Conservation (phyloP, 2,888 invertebrate species). For the Epinotia bilunana region DNA sequence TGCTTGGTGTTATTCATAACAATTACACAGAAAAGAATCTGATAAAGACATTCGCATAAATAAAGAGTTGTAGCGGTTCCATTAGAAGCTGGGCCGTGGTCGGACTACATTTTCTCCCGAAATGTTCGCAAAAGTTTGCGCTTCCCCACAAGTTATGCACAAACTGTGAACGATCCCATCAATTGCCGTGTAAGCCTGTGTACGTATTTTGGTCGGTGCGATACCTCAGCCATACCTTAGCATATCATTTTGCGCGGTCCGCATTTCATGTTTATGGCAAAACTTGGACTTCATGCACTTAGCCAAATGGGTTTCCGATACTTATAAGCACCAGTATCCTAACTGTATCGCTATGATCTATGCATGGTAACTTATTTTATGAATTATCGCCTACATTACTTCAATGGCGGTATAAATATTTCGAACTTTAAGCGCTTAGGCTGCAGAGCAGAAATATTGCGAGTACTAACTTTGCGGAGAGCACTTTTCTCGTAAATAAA, state of each 20-base stretch:
- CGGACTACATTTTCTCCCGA: slow-evolving; percentile 40
- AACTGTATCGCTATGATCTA: slow-evolving; percentile 72
- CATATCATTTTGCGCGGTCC: slow-evolving; percentile 79
- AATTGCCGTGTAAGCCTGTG: slow-evolving; percentile 40
- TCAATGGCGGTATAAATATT: slow-evolving; percentile 54
- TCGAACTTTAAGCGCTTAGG: slow-evolving; percentile 47
- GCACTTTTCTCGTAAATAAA: slow-evolving; percentile 38
- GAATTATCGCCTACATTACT: slow-evolving; percentile 67
- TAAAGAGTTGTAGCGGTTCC: slow-evolving; percentile 40
- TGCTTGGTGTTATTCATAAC: background rate
- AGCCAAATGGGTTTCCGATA: slow-evolving; percentile 83
- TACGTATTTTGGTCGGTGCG: slow-evolving; percentile 39
- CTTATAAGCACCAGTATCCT: slow-evolving; percentile 75
- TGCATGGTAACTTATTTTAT: slow-evolving; percentile 67
- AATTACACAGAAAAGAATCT: slow-evolving; percentile 4
- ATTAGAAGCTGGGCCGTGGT: slow-evolving; percentile 38
- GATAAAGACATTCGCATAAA: slow-evolving; percentile 36
- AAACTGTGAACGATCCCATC: slow-evolving; percentile 44
- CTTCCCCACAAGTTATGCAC: slow-evolving; percentile 40
- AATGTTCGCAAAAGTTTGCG: slow-evolving; percentile 36
- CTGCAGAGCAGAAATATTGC: slow-evolving; percentile 42
- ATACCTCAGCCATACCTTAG: slow-evolving; percentile 62
- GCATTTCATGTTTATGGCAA: slow-evolving; percentile 83
- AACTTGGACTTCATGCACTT: slow-evolving; percentile 83
- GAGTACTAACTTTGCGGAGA: slow-evolving; percentile 33